Conservation (phyloP, 1,140 invertebrate species). For the Mactra quadrangularis region DNA sequence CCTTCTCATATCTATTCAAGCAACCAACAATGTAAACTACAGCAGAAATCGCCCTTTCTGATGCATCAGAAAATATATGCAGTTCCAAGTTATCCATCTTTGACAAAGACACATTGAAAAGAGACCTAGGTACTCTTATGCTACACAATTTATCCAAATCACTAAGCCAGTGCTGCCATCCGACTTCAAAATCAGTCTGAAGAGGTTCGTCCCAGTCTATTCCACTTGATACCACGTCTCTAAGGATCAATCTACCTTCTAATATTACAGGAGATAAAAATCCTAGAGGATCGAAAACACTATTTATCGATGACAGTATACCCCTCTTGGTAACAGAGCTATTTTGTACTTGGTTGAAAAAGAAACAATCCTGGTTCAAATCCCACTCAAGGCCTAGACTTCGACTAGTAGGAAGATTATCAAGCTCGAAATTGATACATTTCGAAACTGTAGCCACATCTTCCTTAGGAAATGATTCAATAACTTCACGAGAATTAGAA, state of each 20-base stretch:
- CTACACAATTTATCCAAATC: constrained; percentile 5
- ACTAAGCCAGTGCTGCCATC: constrained; percentile 7
- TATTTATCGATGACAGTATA: constrained; percentile 50
- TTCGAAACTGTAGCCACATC: constrained; percentile 65
- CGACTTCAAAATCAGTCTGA: constrained; percentile 4
- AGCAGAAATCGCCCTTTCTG: constrained; percentile 71
- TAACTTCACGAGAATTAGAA: constrained; percentile 62
- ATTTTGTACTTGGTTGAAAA: constrained; percentile 37
- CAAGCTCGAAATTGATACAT: constrained; percentile 59
- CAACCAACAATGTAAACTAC: constrained; percentile 69
- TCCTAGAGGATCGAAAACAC: constrained; percentile 61
- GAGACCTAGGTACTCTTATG: neutral
- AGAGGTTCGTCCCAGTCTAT: constrained; percentile 26
- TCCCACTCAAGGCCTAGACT: constrained; percentile 65
- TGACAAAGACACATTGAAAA: neutral
- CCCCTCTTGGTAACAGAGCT: constrained; percentile 60
- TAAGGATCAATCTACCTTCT: constrained; percentile 62
- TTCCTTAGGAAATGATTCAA: constrained; percentile 51
- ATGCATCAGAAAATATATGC: constrained; percentile 76
- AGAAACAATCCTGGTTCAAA: constrained; percentile 63
- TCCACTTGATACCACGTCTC: constrained; percentile 27
- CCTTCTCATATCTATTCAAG: neutral
- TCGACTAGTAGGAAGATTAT: constrained; percentile 47
- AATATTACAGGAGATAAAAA: constrained; percentile 62
- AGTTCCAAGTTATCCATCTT: constrained; percentile 80